Conservation (phyloP, 1,140 invertebrate genomes). For the Diplogasteroides magnus region DNA sequence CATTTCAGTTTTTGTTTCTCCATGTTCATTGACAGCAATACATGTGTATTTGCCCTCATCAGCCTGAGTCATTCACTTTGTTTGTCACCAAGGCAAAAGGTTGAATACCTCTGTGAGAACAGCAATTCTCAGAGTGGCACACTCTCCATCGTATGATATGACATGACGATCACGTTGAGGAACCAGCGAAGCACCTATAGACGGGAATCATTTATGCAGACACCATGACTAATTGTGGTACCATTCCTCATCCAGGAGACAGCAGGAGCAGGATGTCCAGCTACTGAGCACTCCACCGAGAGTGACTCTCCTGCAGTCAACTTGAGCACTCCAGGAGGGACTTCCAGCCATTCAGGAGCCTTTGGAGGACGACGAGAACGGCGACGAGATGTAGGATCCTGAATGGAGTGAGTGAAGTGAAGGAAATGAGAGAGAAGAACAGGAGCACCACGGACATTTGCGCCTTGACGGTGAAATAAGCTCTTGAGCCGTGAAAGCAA, state of each 20-base stretch:
- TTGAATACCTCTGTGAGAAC: background rate
- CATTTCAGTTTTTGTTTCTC: background rate
- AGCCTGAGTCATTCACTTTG: conserved; percentile 70
- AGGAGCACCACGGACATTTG: no score
- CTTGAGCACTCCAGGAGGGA: conserved; percentile 41
- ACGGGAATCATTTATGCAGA: no score
- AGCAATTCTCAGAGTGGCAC: conserved; percentile 69
- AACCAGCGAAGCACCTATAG: conserved; percentile 21
- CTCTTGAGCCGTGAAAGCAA: no score
- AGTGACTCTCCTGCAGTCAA: conserved; percentile 31
- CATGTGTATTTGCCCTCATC: conserved; percentile 93
- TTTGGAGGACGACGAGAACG: conserved; percentile 35
- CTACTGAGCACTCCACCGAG: conserved; percentile 46
- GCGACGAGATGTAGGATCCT: background rate
- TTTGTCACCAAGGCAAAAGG: background rate
- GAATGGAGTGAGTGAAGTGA: no score
- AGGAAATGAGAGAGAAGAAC: no score
- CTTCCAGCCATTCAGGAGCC: conserved; percentile 47
- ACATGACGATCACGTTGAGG: conserved; percentile 39
- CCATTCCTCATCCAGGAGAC: conserved; percentile 47
- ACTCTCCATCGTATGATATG: conserved; percentile 49
- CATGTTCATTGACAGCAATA: conserved; percentile 74
- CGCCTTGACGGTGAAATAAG: no score
- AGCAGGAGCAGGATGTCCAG: conserved; percentile 35
- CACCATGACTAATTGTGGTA: no score